Percentiles rank a stretch among this genome's conserved stretches.
Evolutionary conservation across 2,888 invertebrate species (phyloP).

Genomic region (Nymphalis urticae): DNA sequence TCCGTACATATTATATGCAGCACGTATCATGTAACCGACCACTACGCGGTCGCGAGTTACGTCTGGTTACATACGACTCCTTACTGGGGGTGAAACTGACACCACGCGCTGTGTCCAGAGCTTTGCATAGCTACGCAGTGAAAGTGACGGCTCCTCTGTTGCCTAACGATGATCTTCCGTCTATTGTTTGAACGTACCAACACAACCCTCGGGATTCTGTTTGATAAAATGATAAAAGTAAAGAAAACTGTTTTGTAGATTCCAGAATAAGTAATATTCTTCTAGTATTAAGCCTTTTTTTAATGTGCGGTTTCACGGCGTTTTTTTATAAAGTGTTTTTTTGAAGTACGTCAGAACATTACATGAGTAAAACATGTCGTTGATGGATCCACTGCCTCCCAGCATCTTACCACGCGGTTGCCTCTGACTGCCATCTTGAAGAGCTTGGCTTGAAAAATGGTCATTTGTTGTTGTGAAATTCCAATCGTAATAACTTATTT

Average conservation of each 20-base stretch:
- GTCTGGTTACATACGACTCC: conserved; percentile 40
- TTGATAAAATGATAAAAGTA: no score
- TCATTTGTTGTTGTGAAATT: conserved; percentile 64
- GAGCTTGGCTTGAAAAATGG: conserved; percentile 55
- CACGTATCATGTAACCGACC: not conserved
- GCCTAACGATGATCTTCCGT: conserved; percentile 14
- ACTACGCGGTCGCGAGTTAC: conserved; percentile 33
- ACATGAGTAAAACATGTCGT: conserved; percentile 69
- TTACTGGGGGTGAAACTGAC: conserved; percentile 50
- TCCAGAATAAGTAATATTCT: no score
- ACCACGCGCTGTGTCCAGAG: conserved; percentile 14
- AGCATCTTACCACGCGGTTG: conserved; percentile 68
- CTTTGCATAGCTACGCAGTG: conserved; percentile 12
- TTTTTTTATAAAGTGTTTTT: conserved; percentile 46
- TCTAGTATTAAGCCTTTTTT: no score
- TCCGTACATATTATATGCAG: not conserved
- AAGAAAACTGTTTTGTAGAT: no score
- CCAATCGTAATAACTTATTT: conserved; percentile 62
- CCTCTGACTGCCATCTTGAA: conserved; percentile 52
- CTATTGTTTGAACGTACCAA: not conserved
- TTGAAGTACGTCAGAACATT: conserved; percentile 63
- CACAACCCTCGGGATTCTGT: not conserved
- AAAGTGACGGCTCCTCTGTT: conserved; percentile 13
- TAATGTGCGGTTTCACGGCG: no score
- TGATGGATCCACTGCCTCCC: conserved; percentile 67